Conservation (phyloP, 1,140 invertebrate genomes). For the Drosophila mayri region DNA sequence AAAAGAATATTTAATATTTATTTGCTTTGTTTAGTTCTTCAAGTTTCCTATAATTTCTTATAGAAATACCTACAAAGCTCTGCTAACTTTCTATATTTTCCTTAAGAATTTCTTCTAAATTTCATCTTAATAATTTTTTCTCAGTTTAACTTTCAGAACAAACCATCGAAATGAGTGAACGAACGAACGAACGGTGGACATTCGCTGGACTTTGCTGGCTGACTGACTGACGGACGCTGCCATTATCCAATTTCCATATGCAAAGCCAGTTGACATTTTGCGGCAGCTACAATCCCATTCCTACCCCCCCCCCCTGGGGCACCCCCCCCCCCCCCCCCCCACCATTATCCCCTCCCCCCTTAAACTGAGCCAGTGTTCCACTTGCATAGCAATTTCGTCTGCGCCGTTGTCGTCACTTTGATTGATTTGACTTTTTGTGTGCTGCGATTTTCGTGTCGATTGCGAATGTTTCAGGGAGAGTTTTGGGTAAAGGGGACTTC, state of each 20-base stretch:
- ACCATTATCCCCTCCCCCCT: neutral
- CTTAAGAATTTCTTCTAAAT: neutral
- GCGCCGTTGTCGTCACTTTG: constrained; percentile 76
- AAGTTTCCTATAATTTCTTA: neutral
- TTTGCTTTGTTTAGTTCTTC: neutral
- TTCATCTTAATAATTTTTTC: neutral
- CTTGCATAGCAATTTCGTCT: constrained; percentile 66
- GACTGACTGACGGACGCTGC: constrained; percentile 53
- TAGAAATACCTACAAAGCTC: neutral
- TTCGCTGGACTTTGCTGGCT: constrained; percentile 28
- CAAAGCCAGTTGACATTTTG: constrained; percentile 80
- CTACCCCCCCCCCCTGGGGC: neutral
- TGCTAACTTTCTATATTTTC: neutral
- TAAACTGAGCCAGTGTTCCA: constrained; percentile 37
- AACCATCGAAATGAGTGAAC: constrained; percentile 46
- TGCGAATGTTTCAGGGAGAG: constrained; percentile 23
- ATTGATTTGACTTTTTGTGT: constrained; percentile 73
- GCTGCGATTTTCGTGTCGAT: constrained; percentile 73
- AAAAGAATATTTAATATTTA: too few relatives aligned
- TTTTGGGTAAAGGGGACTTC: neutral
- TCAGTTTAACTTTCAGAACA: constrained; percentile 19
- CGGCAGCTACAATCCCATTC: constrained; percentile 55
- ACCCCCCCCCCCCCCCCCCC: neutral
- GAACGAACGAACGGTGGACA: constrained; percentile 40
- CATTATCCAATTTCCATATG: constrained; percentile 82